Base-by-base conservation (phyloP, 2,888 invertebrate species). In the Psylliodes chrysocephalus region DNA sequence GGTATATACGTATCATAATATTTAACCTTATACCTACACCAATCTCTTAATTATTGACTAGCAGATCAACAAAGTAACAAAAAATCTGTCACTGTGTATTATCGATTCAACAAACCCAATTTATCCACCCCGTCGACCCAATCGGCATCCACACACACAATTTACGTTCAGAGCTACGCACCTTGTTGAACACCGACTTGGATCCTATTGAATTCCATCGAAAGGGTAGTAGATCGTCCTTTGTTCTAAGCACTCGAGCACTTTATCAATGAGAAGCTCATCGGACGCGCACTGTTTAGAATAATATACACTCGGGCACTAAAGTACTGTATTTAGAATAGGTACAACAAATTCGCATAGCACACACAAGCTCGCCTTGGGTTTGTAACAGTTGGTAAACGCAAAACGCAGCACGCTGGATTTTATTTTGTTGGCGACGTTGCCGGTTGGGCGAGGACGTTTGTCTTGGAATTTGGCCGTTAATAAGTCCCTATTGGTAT, bases 381-480 rank as follows among this genome's bases (percentile, higher is more conserved):
- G 51, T 60, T n/a, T 56, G 59, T 22, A 57, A 57, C 40, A 63
- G 66, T 64, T 54, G 47, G 55, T 63, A n/a, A n/a, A 65, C 59
- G 63, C 65, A 60, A 69, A 65, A 67, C 65, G 67, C 65, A 67
- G 66, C 70, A 70, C 55, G 70, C 66, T 67, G 62, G 62, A 62
- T 63, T 40, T 19, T 35, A 62, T 63, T 30, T 12, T 19, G 18
- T 15, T 1, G 53, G 66, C 66, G 60, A 15, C 14, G 68, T 68
- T 68, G 68, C 64, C 68, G 15, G 47, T n/a, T 64, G 7, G 12
- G 28, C 4, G 1, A 0, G 8, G 12, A 28, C 25, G n/a, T 49
- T 57, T 66, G 12, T 63, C 56, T 25, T 35, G 15, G 49, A 30
- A 1, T 12, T 18, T 22, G 19, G 1, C 14, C 15, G 14, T 14